phyloP scores from a whole-genome alignment of 2,888 invertebrate species.

The Morinoia aosen region DNA sequence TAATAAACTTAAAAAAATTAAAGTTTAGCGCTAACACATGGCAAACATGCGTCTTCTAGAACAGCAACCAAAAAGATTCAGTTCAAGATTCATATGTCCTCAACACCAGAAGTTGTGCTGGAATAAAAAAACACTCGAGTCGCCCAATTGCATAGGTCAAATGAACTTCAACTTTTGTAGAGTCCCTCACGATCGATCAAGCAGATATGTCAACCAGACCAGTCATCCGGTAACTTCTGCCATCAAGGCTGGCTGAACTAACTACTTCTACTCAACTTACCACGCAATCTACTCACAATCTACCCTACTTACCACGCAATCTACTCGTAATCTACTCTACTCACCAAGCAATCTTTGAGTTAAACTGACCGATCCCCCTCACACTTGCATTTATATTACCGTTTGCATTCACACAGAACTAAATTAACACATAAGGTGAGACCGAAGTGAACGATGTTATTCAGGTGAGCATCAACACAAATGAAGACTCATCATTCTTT shows the following conservation, averaged over 20 bases:
- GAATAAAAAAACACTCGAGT: neutral
- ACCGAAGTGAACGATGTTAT: too few relatives aligned
- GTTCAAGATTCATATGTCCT: neutral
- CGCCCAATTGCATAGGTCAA: neutral
- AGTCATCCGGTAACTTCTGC: neutral
- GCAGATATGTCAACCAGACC: too few relatives aligned
- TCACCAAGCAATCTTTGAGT: too few relatives aligned
- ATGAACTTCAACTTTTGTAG: neutral
- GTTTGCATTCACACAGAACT: neutral
- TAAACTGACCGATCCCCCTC: neutral
- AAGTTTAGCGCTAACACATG: neutral
- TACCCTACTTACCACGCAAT: too few relatives aligned
- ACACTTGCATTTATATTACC: neutral
- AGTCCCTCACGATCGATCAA: too few relatives aligned
- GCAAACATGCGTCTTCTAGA: neutral
- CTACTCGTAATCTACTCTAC: too few relatives aligned
- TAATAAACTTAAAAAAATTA: neutral
- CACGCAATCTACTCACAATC: too few relatives aligned
- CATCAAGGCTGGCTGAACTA: neutral
- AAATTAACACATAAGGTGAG: neutral
- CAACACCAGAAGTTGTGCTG: neutral
- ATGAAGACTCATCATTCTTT: too few relatives aligned
- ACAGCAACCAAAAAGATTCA: neutral
- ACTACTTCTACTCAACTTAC: too few relatives aligned
- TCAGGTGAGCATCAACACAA: too few relatives aligned